Conservation (phyloP, 2,113 vertebrate genomes). For the Gracilinanus agilis region DNA sequence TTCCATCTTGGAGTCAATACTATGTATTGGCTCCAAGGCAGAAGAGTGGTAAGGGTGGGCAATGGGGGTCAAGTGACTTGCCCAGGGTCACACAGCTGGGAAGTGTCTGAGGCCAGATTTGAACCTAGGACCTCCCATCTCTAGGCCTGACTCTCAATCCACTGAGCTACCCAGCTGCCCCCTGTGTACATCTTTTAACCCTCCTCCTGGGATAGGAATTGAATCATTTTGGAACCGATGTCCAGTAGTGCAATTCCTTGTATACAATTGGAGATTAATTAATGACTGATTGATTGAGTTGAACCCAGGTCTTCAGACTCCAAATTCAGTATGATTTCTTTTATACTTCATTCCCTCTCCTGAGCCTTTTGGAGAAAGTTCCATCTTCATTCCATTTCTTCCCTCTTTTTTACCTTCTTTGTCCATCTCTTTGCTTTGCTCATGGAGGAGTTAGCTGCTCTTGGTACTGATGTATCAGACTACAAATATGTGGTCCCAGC, state of each 20-base stretch:
- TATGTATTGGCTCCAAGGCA: no score
- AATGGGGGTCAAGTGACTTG: no score
- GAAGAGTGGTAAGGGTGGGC: no score
- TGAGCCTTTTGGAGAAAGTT: background rate
- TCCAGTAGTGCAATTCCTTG: background rate
- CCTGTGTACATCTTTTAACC: background rate
- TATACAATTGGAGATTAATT: background rate
- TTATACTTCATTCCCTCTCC: background rate
- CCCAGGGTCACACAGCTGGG: no score
- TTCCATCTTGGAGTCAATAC: no score
- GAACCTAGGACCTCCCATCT: no score
- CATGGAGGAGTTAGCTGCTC: background rate
- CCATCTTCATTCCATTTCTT: background rate
- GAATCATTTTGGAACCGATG: background rate
- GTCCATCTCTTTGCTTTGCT: background rate
- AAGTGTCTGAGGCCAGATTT: no score
- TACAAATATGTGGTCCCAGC: background rate
- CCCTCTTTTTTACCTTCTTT: background rate
- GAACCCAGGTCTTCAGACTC: background rate
- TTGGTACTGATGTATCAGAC: background rate
- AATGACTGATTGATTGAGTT: background rate
- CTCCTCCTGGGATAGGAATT: background rate
- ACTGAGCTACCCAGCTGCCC: no score
- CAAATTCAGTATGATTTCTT: background rate
- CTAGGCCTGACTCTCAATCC: no score